A percentile compares a stretch with the other conserved stretches of the same genome.
Conservation (phyloP, 2,113 vertebrate genomes). For the Amphilophus citrinellus region DNA sequence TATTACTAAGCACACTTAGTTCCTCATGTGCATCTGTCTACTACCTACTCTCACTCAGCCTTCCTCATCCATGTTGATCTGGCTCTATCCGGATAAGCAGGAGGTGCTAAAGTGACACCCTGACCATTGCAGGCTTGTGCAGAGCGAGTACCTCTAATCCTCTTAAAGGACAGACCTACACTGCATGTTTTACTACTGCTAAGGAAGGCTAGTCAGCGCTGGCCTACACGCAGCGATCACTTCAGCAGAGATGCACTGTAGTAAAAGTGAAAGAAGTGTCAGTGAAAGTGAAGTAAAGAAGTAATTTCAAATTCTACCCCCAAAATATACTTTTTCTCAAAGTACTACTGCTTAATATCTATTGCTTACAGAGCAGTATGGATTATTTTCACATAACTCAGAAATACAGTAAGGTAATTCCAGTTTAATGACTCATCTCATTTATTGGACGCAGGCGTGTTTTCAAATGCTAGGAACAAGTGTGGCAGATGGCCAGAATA, state of each 20-base stretch:
- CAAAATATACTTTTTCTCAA: background rate
- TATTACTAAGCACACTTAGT: slow-evolving; percentile 17
- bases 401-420: slow-evolving; percentile 15
- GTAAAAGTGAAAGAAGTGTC: background rate
- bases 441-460: slow-evolving; percentile 30
- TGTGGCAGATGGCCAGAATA: slow-evolving; percentile 23
- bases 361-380: slow-evolving; percentile 19
- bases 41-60: slow-evolving; percentile 43
- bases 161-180: slow-evolving; percentile 67
- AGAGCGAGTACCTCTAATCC: slow-evolving; percentile 63
- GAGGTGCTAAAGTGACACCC: slow-evolving; percentile 74
- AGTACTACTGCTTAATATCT: background rate
- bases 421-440: slow-evolving; percentile 16
- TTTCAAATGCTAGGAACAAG: slow-evolving; percentile 3
- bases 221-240: slow-evolving; percentile 14
- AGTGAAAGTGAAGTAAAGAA: background rate
- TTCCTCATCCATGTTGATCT: slow-evolving; percentile 65
- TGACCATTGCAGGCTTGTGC: slow-evolving; percentile 49
- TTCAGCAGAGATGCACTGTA: background rate
- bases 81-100: slow-evolving; percentile 67
- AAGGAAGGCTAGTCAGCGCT: slow-evolving; percentile 25
- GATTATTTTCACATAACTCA: slow-evolving; percentile 25
- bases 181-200: slow-evolving; percentile 22
- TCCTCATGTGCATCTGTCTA: slow-evolving; percentile 38
- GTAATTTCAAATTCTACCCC: background rate